phyloP scores from a whole-genome alignment of 2,888 invertebrate species.

The Myopa testacea region DNA sequence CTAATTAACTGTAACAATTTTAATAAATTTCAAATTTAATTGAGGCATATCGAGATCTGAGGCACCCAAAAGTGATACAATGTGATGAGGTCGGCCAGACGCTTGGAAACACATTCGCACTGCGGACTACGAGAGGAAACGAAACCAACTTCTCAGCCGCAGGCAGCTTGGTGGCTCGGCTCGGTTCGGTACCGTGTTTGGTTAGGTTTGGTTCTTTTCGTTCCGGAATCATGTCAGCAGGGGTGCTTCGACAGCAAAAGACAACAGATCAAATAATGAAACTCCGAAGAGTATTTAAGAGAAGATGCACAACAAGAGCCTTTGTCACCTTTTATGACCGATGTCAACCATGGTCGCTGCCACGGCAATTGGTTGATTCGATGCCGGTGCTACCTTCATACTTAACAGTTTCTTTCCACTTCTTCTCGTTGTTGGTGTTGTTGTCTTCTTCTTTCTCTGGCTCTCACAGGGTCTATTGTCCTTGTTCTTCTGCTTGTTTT shows the following conservation, averaged over 20 bases:
- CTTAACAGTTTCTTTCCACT: background rate
- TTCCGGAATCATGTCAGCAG: conserved; percentile 24
- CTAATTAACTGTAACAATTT: conserved; percentile 3
- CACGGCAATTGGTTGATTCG: conserved; percentile 27
- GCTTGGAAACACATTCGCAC: no score
- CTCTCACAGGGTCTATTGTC: background rate
- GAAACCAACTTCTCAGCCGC: background rate
- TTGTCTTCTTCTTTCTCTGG: background rate
- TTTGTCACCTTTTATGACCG: conserved; percentile 39
- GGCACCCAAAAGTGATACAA: background rate
- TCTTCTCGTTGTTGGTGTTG: conserved; percentile 12
- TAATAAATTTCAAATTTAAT: conserved; percentile 22
- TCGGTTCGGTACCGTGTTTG: background rate
- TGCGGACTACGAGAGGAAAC: background rate
- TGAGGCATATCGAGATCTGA: conserved; percentile 15
- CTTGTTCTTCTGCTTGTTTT: background rate
- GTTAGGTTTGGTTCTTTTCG: background rate
- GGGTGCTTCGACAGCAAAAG: conserved; percentile 11
- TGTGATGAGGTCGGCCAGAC: background rate
- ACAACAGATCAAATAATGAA: conserved; percentile 27
- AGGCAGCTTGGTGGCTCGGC: background rate
- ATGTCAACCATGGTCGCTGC: conserved; percentile 24
- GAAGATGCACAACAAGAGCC: conserved; percentile 32
- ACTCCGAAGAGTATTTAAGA: conserved; percentile 5
- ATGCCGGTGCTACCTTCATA: conserved; percentile 3